Conservation (phyloP, 1,140 invertebrate species). For the Neodiprion pinetum region DNA sequence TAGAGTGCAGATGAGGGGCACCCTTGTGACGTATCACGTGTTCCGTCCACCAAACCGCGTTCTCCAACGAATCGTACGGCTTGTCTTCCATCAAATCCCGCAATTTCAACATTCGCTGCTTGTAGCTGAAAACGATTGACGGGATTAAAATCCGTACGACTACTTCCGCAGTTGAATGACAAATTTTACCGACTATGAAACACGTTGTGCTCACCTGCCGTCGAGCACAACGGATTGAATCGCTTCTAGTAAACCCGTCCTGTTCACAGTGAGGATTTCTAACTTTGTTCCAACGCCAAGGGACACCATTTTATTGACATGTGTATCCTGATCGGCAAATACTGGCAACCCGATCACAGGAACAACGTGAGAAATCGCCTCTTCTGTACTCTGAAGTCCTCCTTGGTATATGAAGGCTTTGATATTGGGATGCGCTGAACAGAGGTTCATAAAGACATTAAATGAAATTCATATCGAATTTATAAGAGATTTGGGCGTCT, state of each 20-base stretch:
- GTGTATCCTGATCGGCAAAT: slow-evolving; percentile 40
- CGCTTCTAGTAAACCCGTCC: slow-evolving; percentile 22
- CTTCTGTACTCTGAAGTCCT: slow-evolving; percentile 60
- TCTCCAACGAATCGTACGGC: slow-evolving; percentile 49
- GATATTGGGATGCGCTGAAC: slow-evolving; percentile 53
- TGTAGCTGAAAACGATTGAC: slow-evolving; percentile 41
- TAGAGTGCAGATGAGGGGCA: slow-evolving; percentile 54
- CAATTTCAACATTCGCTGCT: slow-evolving; percentile 39
- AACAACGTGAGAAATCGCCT: slow-evolving; percentile 54
- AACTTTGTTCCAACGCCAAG: slow-evolving; percentile 33
- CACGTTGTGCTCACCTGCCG: slow-evolving; percentile 23
- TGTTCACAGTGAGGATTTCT: slow-evolving; percentile 26
- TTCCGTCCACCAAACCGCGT: slow-evolving; percentile 65
- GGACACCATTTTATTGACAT: slow-evolving; percentile 24
- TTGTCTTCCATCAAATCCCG: slow-evolving; percentile 50
- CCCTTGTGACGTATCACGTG: slow-evolving; percentile 64
- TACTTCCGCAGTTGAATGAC: too few species aligned
- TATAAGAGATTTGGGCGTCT: too few species aligned
- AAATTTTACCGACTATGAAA: too few species aligned
- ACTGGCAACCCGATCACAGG: slow-evolving; percentile 60
- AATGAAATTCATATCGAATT: too few species aligned
- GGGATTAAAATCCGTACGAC: too few species aligned
- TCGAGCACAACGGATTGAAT: slow-evolving; percentile 37
- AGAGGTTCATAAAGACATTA: too few species aligned
- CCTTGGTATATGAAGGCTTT: slow-evolving; percentile 63